Evolutionary conservation across 2,888 invertebrate species (phyloP), one percentile per base, ranked within the genome.

Genomic region (Saturnia japonica): DNA sequence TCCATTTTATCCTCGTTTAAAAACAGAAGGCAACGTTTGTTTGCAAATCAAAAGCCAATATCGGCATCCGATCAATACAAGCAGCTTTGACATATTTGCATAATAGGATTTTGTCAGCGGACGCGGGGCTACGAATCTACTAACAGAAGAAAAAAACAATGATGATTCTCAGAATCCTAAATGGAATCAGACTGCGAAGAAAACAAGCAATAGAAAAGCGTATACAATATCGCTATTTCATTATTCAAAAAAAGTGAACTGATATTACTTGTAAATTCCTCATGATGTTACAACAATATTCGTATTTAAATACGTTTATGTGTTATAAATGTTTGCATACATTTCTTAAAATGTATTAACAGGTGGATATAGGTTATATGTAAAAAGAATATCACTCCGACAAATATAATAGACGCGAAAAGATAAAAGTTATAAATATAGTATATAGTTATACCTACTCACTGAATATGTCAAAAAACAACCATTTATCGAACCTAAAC

Each of bases 1-100:
- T 75, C 75, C 79, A 82, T 84, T 84, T 77, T 78, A 81, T 80
- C 82, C 83, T 80, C 84, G 82, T 88, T 89, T 85, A 86, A 89
- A 90, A 90, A 88, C 89, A 88, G 87, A 85, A 88, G 88, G 85
- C 86, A 72, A 78, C 82, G 85, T 90, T 91, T 91, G 90, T 92
- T 92, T 89, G 88, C 88, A 86, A 92, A 92, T 91, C 93, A 91
- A 91, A 91, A 86, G 87, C 89, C 91, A 91, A 93, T 93, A 91
- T 90, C 88, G 80, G 80, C 74, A 77, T 72, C 74, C 80, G 90
- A 91, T 92, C 93, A 85, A 93, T 93, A 90, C 87, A 88, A 84
- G 83, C 82, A 78, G 87, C 89, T 90, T 90, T 88, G 85, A 88
- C 83, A 87, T 89, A 92, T 92, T 92, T 91, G 88, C 93, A 92